A percentile compares a stretch with the other conserved stretches of the same genome.
Evolutionary conservation across 2,888 invertebrate species (phyloP).

Genomic region (Bombyx huttoni): DNA sequence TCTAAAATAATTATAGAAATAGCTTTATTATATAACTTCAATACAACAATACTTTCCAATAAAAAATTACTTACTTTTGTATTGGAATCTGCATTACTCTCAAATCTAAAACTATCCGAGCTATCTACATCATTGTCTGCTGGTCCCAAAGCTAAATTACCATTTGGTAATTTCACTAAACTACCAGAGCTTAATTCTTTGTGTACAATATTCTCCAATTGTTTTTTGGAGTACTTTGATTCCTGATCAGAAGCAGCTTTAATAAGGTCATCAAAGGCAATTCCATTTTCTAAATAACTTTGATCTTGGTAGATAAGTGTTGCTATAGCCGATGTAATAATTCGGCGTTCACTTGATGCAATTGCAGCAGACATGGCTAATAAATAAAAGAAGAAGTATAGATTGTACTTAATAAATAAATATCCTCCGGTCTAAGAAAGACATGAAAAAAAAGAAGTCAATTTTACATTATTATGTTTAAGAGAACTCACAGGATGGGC

Average conservation of each 20-base stretch:
- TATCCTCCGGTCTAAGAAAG: not conserved
- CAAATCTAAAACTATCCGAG: conserved; percentile 63
- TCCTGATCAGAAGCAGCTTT: conserved; percentile 77
- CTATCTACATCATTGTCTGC: conserved; percentile 72
- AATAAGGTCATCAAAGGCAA: conserved; percentile 78
- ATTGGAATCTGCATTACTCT: conserved; percentile 49
- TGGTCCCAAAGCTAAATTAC: conserved; percentile 78
- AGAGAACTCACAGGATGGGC: conserved; percentile 6
- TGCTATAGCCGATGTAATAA: conserved; percentile 79
- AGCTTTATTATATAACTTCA: not conserved
- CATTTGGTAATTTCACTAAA: conserved; percentile 77
- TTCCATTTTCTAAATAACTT: conserved; percentile 79
- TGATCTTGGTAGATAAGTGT: conserved; percentile 80
- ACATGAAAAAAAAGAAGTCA: not conserved
- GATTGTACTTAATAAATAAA: not conserved
- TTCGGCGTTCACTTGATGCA: conserved; percentile 57
- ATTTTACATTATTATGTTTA: not conserved
- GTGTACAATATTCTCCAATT: conserved; percentile 76
- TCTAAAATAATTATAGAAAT: conserved; percentile 25
- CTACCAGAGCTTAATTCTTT: conserved; percentile 80
- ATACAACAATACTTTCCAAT: conserved; percentile 2
- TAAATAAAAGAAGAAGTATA: not conserved
- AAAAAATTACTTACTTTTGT: conserved; percentile 40
- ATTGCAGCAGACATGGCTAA: conserved; percentile 51
- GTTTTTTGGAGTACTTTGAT: conserved; percentile 74